A percentile compares a stretch with the other conserved stretches of the same genome.
Conservation (phyloP, 2,888 invertebrate genomes). For the Harpagoxenus sublaevis region DNA sequence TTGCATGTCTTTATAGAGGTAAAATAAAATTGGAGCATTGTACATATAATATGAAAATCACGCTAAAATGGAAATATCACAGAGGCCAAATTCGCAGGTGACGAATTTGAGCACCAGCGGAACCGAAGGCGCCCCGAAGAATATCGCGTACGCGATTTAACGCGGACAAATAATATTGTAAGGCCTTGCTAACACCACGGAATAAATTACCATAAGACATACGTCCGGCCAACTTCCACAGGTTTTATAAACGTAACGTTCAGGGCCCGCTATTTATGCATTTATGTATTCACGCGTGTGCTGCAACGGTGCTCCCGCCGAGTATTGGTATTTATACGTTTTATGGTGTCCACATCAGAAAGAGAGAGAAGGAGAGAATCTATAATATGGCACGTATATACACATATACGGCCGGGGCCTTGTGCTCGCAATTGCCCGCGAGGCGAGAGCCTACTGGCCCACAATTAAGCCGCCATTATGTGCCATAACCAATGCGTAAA, state of each 20-base stretch:
- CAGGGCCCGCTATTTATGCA: slow-evolving; percentile 79
- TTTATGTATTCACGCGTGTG: slow-evolving; percentile 81
- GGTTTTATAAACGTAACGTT: slow-evolving; percentile 38
- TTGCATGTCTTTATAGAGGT: background rate
- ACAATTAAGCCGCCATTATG: slow-evolving; percentile 84
- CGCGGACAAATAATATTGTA: slow-evolving; percentile 82
- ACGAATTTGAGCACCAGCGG: slow-evolving; percentile 69
- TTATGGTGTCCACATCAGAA: slow-evolving; percentile 69
- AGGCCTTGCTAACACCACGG: slow-evolving; percentile 80
- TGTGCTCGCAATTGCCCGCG: slow-evolving; percentile 55
- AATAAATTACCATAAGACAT: slow-evolving; percentile 84
- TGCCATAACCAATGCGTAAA: slow-evolving; percentile 81
- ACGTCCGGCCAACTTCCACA: slow-evolving; percentile 69
- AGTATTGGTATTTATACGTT: slow-evolving; percentile 80
- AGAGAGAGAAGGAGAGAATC: background rate
- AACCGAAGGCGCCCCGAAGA: slow-evolving; percentile 54
- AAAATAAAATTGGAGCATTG: background rate
- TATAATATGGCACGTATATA: background rate
- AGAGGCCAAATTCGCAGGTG: background rate
- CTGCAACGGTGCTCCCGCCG: slow-evolving; percentile 73
- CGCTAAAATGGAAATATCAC: background rate
- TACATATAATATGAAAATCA: background rate
- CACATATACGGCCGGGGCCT: background rate
- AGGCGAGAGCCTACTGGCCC: slow-evolving; percentile 63
- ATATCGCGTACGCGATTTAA: slow-evolving; percentile 78